Percentiles rank a stretch among this genome's conserved stretches.
Conservation (phyloP, 2,888 invertebrate species). For the Neuroscelio doddi region DNA sequence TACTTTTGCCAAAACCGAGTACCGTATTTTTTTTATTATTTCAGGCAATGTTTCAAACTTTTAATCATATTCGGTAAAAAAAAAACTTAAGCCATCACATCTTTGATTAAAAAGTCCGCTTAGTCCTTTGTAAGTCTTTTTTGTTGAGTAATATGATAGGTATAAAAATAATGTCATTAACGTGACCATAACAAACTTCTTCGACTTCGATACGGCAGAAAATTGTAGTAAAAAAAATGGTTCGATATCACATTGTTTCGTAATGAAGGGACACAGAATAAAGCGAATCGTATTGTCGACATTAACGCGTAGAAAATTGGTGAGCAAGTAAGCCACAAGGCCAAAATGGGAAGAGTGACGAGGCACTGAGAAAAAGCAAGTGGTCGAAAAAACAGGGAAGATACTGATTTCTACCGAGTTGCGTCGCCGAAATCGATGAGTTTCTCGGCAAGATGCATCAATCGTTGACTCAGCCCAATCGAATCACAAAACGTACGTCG, state of each 20-base stretch:
- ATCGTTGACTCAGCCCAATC: conserved; percentile 66
- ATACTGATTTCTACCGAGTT: conserved; percentile 18
- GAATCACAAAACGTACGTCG: conserved; percentile 64
- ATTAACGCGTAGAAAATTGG: conserved; percentile 19
- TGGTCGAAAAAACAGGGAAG: conserved; percentile 12
- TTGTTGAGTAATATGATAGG: too few relatives aligned
- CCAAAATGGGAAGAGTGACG: conserved; percentile 24
- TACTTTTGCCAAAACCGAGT: too few relatives aligned
- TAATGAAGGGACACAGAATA: too few relatives aligned
- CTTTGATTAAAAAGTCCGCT: too few relatives aligned
- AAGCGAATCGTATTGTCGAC: conserved; percentile 22
- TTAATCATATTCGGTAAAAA: too few relatives aligned
- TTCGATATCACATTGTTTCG: background rate
- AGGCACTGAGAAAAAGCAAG: conserved; percentile 15
- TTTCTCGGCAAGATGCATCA: conserved; percentile 53
- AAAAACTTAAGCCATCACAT: too few relatives aligned
- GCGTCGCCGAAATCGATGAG: conserved; percentile 54
- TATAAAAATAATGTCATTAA: background rate
- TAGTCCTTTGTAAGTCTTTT: too few relatives aligned
- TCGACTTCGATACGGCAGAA: conserved; percentile 10
- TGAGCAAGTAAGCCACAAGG: conserved; percentile 25
- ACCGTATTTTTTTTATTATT: too few relatives aligned
- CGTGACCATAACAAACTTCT: too few relatives aligned
- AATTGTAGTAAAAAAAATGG: conserved; percentile 11
- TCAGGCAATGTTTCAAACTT: too few relatives aligned